phyloP scores from a whole-genome alignment of 2,113 vertebrate species.

The Prolemur simus region DNA sequence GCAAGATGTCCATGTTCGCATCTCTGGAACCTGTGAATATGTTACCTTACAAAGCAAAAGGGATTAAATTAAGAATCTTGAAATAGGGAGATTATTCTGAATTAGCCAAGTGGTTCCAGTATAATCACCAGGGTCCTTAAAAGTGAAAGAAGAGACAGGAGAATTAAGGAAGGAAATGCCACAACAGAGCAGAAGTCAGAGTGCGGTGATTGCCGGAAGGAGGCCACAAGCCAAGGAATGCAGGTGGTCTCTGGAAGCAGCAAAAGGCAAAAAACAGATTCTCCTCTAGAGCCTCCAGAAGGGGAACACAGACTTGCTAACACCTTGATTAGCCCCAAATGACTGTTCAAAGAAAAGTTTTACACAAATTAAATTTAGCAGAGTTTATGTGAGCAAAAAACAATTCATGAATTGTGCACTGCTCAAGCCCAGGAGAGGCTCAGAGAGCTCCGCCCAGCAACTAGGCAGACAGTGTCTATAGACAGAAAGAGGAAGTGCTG shows the following conservation, averaged over 20 bases:
- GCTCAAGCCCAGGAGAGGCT: background rate
- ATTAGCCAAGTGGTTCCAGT: background rate
- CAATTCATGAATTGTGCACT: background rate
- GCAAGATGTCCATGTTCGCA: background rate
- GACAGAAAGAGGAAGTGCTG: background rate
- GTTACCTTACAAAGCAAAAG: background rate
- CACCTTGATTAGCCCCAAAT: background rate
- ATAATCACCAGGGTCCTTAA: background rate
- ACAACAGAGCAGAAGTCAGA: background rate
- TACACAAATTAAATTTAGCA: background rate
- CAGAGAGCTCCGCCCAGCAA: rapidly evolving
- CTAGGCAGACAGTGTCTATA: background rate
- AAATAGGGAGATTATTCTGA: background rate
- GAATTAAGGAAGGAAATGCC: background rate
- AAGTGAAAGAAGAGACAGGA: background rate
- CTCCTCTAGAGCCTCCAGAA: background rate
- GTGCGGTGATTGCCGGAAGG: background rate
- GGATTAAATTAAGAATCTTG: background rate
- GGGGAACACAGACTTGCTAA: background rate
- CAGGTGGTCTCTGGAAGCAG: background rate
- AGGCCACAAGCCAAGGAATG: background rate
- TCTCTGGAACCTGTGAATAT: background rate
- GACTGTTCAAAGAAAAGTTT: background rate
- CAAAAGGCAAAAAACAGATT: background rate
- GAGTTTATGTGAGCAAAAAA: background rate